Conservation (phyloP, 2,888 invertebrate species). For the Choristoneura rosaceana region DNA sequence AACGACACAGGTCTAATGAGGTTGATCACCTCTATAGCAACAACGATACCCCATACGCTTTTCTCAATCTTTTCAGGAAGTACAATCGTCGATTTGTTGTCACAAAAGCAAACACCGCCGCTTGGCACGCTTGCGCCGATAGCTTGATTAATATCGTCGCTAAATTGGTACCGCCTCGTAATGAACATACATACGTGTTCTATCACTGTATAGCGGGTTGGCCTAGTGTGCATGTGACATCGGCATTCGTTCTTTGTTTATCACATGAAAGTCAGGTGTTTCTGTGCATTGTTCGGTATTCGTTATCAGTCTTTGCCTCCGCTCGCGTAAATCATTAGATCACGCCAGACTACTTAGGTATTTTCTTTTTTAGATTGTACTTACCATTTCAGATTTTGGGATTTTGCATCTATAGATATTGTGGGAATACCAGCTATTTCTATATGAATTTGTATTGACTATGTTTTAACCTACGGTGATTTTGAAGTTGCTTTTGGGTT, state of each 20-base stretch:
- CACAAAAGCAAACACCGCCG: conserved; percentile 62
- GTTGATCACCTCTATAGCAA: background rate
- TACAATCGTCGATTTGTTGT: conserved; percentile 51
- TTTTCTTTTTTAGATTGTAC: too few species aligned
- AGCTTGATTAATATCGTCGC: conserved; percentile 62
- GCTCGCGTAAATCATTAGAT: background rate
- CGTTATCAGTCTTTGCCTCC: conserved; percentile 8
- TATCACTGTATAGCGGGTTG: conserved; percentile 21
- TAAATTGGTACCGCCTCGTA: conserved; percentile 52
- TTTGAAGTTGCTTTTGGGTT: too few species aligned
- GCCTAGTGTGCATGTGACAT: conserved; percentile 33
- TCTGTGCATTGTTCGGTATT: conserved; percentile 6
- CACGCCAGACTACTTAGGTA: too few species aligned
- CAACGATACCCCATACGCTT: background rate
- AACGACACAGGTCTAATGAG: too few species aligned
- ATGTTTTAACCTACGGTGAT: too few species aligned
- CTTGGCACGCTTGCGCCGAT: conserved; percentile 64
- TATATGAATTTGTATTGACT: too few species aligned
- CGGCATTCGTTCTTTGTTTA: conserved; percentile 17
- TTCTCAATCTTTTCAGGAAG: conserved; percentile 42
- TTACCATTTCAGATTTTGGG: too few species aligned
- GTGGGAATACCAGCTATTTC: too few species aligned
- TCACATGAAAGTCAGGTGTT: conserved; percentile 22
- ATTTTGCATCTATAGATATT: too few species aligned
- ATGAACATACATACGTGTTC: conserved; percentile 37